Evolutionary conservation across 2,797 vertebrate genomes (phyloP).

Genomic region (Neostethus bicornis): DNA sequence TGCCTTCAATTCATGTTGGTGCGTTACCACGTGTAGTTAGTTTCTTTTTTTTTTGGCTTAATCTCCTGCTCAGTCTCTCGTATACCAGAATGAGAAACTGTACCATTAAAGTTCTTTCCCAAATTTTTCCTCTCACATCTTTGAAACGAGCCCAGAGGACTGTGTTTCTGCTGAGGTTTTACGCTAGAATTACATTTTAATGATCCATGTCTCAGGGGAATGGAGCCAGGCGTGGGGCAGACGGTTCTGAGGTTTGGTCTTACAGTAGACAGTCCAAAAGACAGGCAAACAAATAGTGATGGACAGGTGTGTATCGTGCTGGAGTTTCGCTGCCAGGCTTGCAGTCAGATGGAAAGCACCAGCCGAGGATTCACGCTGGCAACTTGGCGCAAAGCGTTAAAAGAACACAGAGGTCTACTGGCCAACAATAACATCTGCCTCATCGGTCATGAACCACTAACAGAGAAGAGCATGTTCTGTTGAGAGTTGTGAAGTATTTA

Average conservation of each 20-base stretch:
- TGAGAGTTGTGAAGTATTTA: conserved; percentile 45
- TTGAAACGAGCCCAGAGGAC: conserved; percentile 53
- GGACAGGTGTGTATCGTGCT: conserved; percentile 62
- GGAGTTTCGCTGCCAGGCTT: conserved; percentile 38
- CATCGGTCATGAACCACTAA: conserved; percentile 63
- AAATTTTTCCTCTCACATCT: conserved; percentile 30
- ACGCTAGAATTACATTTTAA: conserved; percentile 59
- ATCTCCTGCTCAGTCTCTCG: conserved; percentile 41
- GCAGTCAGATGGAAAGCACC: conserved; percentile 57
- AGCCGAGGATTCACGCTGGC: conserved; percentile 51
- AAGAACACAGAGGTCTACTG: conserved; percentile 6
- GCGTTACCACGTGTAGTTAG: too few species aligned
- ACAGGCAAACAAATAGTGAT: conserved; percentile 63
- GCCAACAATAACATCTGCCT: conserved; percentile 69
- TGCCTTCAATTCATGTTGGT: too few species aligned
- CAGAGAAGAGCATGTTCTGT: conserved; percentile 35
- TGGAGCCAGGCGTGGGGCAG: conserved; percentile 63
- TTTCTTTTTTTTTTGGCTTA: conserved; percentile 41
- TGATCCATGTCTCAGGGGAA: conserved; percentile 50
- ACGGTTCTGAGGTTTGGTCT: conserved; percentile 65
- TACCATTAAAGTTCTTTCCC: conserved; percentile 36
- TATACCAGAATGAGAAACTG: conserved; percentile 36
- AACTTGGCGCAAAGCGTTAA: conserved; percentile 52
- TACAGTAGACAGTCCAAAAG: conserved; percentile 31
- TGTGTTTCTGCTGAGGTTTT: conserved; percentile 59